These are phyloP conservation scores for Drosophila lacteicornis DNA, from an alignment of 1,140 invertebrate species.

Conservation along the genomic window DNA sequence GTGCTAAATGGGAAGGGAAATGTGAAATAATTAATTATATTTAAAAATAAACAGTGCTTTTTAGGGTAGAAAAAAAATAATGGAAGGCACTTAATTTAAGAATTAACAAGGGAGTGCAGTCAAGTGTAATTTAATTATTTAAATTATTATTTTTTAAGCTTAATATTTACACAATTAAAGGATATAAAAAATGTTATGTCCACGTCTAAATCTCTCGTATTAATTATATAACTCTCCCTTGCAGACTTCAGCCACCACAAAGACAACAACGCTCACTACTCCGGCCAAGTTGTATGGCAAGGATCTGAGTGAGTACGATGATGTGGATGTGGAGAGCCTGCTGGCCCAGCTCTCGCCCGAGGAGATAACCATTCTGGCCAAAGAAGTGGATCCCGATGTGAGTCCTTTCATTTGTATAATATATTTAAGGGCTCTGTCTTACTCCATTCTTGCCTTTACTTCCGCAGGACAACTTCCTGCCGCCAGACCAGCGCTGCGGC, in stretches of 20 bases:
- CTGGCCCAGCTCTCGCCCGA: slow-evolving; percentile 96
- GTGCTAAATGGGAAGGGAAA: not conserved
- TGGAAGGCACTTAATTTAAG: too few relatives aligned
- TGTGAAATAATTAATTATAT: not conserved
- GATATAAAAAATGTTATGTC: not conserved
- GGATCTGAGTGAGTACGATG: slow-evolving; percentile 96
- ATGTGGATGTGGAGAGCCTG: slow-evolving; percentile 98
- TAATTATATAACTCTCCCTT: slow-evolving; percentile 48
- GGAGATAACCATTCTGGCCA: slow-evolving; percentile 98
- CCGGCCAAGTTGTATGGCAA: slow-evolving; percentile 96
- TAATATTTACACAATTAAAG: not conserved
- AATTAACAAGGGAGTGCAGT: too few relatives aligned
- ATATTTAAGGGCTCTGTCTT: not conserved
- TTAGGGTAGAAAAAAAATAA: too few relatives aligned
- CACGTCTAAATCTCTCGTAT: not conserved
- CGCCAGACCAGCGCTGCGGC: slow-evolving; percentile 97
- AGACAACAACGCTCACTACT: slow-evolving; percentile 94
- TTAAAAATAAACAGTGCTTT: not conserved
- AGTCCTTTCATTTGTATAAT: slow-evolving; percentile 84
- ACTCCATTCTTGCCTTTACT: slow-evolving; percentile 39
- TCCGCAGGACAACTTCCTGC: slow-evolving; percentile 96
- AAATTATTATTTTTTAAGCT: too few relatives aligned
- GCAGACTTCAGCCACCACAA: slow-evolving; percentile 93
- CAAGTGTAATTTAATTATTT: too few relatives aligned
- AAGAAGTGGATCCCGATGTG: slow-evolving; percentile 99